Evolutionary conservation across 2,888 invertebrate species (phyloP), one percentile per base, ranked within the genome.

Genomic region (Eupsilia transversa): DNA sequence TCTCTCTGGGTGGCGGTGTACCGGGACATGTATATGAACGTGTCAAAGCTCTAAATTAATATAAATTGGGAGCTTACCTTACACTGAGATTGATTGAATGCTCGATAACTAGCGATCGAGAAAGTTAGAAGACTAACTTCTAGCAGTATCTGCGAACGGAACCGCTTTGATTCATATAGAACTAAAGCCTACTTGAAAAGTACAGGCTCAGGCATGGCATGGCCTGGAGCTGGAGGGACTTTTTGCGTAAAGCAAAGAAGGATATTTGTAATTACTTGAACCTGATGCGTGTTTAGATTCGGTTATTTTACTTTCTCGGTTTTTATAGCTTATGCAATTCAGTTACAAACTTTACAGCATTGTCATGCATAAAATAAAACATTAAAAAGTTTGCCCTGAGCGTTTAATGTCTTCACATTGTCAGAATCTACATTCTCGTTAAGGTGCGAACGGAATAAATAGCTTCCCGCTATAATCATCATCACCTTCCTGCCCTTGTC

Each of bases 31-130:
- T 56, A 27, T 33, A 43, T 23, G 65, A 70, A 72, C 33, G 23
- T 66, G 61, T 70, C 72, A 72, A 64, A 83, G n/a, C 65, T 71
- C 59, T 65, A 67, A 73, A 79, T 83, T 74, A 65, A 49, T 73
- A 77, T 69, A 30, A 82, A 82, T 79, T 66, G 52, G 35, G 52
- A 63, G 60, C 52, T 84, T 60, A 72, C 12, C 65, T 76, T 57
- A 65, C 17, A 69, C 59, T 61, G 35, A 60, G 43, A 65, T 54
- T 68, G 33, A 77, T 76, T 52, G 46, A 65, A 74, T 61, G 54
- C 56, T 66, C 17, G 7, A 27, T 59, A 57, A 64, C n/a, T 12
- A 59, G 57, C n/a, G 17, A 30, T 35, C n/a, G n/a, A 63, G 35
- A 49, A 30, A 23, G 35, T 60, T 41, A n/a, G n/a, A n/a, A n/a